These are phyloP conservation scores for Xenus cinereus DNA, from an alignment of 2,113 vertebrate species.

Conservation along the genomic window DNA sequence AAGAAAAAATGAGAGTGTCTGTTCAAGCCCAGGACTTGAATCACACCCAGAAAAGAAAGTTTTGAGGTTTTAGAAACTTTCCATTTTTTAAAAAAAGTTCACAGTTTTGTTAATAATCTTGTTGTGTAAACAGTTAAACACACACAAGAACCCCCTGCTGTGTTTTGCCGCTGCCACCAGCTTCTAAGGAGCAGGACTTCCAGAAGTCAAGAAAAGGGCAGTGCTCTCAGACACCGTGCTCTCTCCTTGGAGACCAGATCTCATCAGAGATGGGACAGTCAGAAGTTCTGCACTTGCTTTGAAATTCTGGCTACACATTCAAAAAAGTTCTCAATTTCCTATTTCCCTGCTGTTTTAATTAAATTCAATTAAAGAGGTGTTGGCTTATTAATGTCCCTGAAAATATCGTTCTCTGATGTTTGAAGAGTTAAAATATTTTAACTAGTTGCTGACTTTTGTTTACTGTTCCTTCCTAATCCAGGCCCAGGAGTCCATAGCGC, in stretches of 20 bases:
- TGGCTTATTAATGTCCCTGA: neutral
- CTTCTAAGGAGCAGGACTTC: neutral
- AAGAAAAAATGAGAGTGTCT: neutral
- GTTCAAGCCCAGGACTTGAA: neutral
- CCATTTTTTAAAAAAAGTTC: neutral
- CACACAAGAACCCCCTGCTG: neutral
- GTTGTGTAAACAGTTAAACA: neutral
- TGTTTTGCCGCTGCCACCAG: neutral
- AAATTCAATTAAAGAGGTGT: neutral
- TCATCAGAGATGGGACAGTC: neutral
- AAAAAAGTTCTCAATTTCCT: neutral
- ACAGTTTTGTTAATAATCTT: neutral
- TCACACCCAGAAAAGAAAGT: neutral
- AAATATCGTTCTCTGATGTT: neutral
- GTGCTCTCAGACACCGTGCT: neutral
- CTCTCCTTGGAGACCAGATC: neutral
- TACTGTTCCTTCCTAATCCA: neutral
- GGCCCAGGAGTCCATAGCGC: neutral
- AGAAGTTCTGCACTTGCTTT: neutral
- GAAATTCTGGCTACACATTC: neutral
- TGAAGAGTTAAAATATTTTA: neutral
- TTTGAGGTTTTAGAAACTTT: neutral
- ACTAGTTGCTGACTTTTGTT: neutral
- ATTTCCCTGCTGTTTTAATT: neutral
- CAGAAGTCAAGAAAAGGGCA: neutral